phyloP scores from a whole-genome alignment of 2,797 vertebrate genomes.

The Syncerus caffer region DNA sequence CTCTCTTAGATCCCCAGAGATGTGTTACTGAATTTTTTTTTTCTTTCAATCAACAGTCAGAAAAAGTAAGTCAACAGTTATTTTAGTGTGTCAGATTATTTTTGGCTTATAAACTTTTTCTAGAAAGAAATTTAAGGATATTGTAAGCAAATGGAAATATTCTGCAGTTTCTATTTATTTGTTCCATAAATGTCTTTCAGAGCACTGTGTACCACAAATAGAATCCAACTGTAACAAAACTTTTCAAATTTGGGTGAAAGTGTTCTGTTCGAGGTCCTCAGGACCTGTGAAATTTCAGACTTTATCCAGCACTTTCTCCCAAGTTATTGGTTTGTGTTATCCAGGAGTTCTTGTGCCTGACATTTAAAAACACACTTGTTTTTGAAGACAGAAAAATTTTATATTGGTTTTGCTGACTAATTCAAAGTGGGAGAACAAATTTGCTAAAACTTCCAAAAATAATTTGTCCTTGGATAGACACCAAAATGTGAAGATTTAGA shows the following conservation, averaged over 20 bases:
- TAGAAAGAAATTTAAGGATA: not conserved
- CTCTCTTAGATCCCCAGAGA: not conserved
- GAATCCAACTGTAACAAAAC: not conserved
- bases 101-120: not conserved
- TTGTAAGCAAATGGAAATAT: not conserved
- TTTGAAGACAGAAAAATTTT: not conserved
- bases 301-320: not conserved
- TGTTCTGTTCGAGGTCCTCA: not conserved
- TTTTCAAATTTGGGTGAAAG: not conserved
- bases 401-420: constrained; percentile 1
- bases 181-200: not conserved
- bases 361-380: constrained; percentile 15
- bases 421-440: not conserved
- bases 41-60: not conserved
- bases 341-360: not conserved
- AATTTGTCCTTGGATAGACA: not conserved
- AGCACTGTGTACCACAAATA: not conserved
- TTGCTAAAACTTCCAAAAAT: constrained; percentile 25
- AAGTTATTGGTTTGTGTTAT: not conserved
- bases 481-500: not conserved
- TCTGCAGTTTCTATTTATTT: not conserved
- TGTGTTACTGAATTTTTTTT: not conserved
- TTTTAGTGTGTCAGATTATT: not conserved
- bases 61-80: not conserved
- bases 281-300: not conserved